phyloP scores from a whole-genome alignment of 2,888 invertebrate genomes.

The Noctua pronuba region DNA sequence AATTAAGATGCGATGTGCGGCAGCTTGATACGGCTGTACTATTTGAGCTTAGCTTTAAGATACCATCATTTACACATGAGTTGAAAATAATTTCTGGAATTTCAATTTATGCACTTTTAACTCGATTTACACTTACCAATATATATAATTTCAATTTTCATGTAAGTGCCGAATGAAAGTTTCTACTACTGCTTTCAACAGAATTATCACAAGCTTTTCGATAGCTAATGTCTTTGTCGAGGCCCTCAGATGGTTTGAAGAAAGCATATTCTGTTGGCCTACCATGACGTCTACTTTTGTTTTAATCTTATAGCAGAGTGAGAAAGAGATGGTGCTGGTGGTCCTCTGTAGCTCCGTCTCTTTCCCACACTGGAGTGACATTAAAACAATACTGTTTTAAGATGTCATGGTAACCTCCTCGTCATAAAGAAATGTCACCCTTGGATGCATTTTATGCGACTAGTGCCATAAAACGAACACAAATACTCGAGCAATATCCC shows the following conservation, averaged over 20 bases:
- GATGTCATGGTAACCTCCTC: background rate
- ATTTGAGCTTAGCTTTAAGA: background rate
- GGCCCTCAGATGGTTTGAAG: background rate
- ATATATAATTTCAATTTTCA: too few relatives aligned
- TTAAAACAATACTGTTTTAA: background rate
- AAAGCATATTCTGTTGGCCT: background rate
- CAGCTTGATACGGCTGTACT: background rate
- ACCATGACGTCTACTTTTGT: too few relatives aligned
- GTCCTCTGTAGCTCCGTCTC: too few relatives aligned
- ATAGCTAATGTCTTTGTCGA: background rate
- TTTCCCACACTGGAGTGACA: too few relatives aligned
- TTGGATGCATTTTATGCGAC: slow-evolving; percentile 15
- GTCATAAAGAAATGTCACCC: background rate
- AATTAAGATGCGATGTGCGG: background rate
- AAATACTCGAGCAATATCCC: slow-evolving; percentile 28
- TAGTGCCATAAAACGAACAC: slow-evolving; percentile 20
- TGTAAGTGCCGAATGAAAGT: too few relatives aligned
- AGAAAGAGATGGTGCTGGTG: too few relatives aligned
- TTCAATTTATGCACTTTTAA: background rate
- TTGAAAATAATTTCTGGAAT: background rate
- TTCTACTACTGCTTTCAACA: background rate
- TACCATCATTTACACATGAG: background rate
- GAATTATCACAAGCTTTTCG: background rate
- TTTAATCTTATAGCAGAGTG: too few relatives aligned
- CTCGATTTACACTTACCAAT: too few relatives aligned